Conservation (phyloP, 1,140 invertebrate genomes). For the Nilaparvata lugens region DNA sequence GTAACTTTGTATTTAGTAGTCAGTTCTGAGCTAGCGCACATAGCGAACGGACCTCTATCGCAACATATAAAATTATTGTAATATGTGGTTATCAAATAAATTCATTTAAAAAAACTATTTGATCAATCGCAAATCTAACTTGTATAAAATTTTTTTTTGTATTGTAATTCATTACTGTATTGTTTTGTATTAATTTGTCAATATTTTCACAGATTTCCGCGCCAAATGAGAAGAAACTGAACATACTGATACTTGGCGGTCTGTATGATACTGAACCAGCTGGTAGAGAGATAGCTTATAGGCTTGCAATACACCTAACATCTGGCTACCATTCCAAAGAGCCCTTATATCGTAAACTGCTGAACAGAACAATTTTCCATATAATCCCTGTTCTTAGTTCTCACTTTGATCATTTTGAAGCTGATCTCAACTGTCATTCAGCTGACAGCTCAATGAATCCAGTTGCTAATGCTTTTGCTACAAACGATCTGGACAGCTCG, state of each 20-base stretch:
- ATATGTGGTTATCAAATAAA: no score
- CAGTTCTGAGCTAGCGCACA: no score
- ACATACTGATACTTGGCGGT: slow-evolving; percentile 73
- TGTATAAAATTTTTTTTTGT: no score
- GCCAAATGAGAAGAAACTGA: slow-evolving; percentile 68
- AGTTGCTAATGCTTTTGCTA: slow-evolving; percentile 18
- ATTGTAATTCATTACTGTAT: no score
- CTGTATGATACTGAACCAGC: slow-evolving; percentile 73
- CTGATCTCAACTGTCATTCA: slow-evolving; percentile 17
- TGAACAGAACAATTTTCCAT: slow-evolving; percentile 65
- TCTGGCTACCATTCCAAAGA: slow-evolving; percentile 57
- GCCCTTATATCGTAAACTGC: slow-evolving; percentile 47
- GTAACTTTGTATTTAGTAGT: no score
- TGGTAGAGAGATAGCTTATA: slow-evolving; percentile 72
- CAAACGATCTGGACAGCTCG: slow-evolving; percentile 8
- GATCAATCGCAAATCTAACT: no score
- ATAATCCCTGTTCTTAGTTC: slow-evolving; percentile 51
- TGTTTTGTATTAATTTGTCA: no score
- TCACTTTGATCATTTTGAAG: slow-evolving; percentile 1
- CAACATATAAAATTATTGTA: no score
- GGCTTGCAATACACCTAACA: slow-evolving; percentile 71
- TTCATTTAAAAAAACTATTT: background rate
- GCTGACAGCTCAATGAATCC: slow-evolving; percentile 6
- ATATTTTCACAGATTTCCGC: slow-evolving; percentile 27
- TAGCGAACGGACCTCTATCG: no score